Evolutionary conservation across 2,888 invertebrate species (phyloP), one percentile per base, ranked within the genome.

Genomic region (Phortica okadai): DNA sequence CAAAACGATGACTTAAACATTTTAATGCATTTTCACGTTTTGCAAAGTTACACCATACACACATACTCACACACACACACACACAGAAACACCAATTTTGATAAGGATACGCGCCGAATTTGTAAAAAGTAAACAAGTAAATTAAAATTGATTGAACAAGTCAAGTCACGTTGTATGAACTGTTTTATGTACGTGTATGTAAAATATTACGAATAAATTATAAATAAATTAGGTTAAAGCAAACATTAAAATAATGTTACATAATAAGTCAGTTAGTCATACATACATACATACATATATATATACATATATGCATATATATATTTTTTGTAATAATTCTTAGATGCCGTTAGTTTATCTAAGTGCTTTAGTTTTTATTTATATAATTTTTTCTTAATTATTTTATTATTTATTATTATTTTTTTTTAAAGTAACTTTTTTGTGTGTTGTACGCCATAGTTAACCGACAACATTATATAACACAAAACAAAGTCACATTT

Each of bases 351-450:
- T 85, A 85, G 88, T 62, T 69, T 80, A 6, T 54, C 11, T 88
- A 85, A 86, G 87, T 50, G 87, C 85, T 88, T 85, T 76, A 77
- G 85, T 85, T 88, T 78, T 81, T 77, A 77, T 78, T 76, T 78
- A 64, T 79, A 75, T 77, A 81, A 66, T 79, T 79, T 81, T 81
- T 81, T 76, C 73, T 70, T 66, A 76, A 81, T 66, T 70, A 78
- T 85, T 70, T 75, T 33, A 69, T 73, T 79, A 80, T 64, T 74
- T 80, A 21, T 79, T 10, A 42, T 42, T n/a, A n/a, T 42, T n/a
- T 25, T 42, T 50, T 70, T 70, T 79, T 73, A 77, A 84, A 76
- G 21, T 25, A 59, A 25, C 59, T 83, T 75, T 76, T 77, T 77
- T 67, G 33, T 33, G 33, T 33, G 33, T 33, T 33, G 33, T 33